Evolutionary conservation across 2,888 invertebrate species (phyloP), one percentile per base, ranked within the genome.

Genomic region (Apocheima hispidaria): DNA sequence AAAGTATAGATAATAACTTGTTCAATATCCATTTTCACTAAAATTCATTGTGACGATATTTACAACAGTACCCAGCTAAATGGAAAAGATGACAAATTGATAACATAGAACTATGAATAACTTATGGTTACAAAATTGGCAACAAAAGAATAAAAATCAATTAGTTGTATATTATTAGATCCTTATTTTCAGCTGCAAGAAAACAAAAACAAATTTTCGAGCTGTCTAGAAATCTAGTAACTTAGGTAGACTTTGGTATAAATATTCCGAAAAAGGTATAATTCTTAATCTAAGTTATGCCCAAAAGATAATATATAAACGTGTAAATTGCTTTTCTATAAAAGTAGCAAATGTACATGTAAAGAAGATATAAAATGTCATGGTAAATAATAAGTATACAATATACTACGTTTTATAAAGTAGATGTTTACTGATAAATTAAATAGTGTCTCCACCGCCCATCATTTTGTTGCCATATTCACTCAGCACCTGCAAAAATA

Each of bases 391-490:
- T 50, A 30, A 50, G 55, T 55, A 60, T 44, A 58, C 36, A 21
- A 50, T 48, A 35, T 21, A 44, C 30, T 58, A 57, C 20, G 33
- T 51, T 28, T 49, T 14, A 14, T 54, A 50, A 28, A 49, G 14
- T 60, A 48, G 16, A 56, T 35, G 52, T 44, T 33, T 35, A 44
- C 21, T 23, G 30, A 14, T 41, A 14, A 10, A 35, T 83, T 74
- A 92, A 49, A 92, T 88, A 14, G 84, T 86, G 74, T 92, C 92
- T 30, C 91, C 92, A 7, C 87, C 88, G 64, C 97, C 97, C 78
- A 97, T 95, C 74, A 97, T 93, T 90, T 97, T 97, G 69, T 96
- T 96, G 65, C 97, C 97, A 83, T 97, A 97, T 83, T 96, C 94
- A 84, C 96, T 96, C 73, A 97, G 94, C 78, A 97, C 95, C 96